A percentile compares a stretch with the other conserved stretches of the same genome.
Conservation (phyloP, 2,888 invertebrate genomes). For the Chymomyza amoena region DNA sequence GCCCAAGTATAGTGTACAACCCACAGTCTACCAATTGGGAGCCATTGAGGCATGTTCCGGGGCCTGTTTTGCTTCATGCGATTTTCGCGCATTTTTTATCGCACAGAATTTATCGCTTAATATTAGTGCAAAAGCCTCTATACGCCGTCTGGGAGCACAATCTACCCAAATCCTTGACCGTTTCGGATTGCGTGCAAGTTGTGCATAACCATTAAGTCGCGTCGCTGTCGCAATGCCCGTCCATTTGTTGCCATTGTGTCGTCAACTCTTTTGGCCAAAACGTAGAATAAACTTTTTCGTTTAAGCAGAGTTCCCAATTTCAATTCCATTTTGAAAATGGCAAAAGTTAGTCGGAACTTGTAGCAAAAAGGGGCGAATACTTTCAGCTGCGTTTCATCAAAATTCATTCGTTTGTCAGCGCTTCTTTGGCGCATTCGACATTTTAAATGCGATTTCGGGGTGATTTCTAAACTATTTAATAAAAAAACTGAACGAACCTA, state of each 20-base stretch:
- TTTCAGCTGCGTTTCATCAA: background rate
- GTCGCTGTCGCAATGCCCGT: background rate
- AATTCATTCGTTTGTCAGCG: background rate
- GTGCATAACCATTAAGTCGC: conserved; percentile 14
- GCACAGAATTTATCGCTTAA: conserved; percentile 12
- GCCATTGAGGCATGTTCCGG: background rate
- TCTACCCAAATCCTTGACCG: background rate
- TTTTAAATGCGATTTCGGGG: background rate
- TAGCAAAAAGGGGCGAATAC: background rate
- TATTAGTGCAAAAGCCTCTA: conserved; percentile 1
- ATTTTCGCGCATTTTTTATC: conserved; percentile 15
- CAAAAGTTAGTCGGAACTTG: background rate
- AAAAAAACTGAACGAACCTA: too few species aligned
- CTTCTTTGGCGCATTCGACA: background rate
- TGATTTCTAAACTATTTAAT: background rate
- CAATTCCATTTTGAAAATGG: background rate
- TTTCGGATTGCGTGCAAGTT: conserved; percentile 23
- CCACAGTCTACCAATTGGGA: background rate
- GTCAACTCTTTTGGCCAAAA: background rate
- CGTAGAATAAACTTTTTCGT: background rate
- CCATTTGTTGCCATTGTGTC: background rate
- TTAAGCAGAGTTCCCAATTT: background rate
- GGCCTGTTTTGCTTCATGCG: background rate
- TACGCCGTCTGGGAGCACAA: background rate
- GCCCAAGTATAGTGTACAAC: background rate